A percentile compares a stretch with the other conserved stretches of the same genome.
Evolutionary conservation across 30 jellyfish, hydroid and myxozoan genomes (phyloP).

Genomic region (Nemopilema nomurai): DNA sequence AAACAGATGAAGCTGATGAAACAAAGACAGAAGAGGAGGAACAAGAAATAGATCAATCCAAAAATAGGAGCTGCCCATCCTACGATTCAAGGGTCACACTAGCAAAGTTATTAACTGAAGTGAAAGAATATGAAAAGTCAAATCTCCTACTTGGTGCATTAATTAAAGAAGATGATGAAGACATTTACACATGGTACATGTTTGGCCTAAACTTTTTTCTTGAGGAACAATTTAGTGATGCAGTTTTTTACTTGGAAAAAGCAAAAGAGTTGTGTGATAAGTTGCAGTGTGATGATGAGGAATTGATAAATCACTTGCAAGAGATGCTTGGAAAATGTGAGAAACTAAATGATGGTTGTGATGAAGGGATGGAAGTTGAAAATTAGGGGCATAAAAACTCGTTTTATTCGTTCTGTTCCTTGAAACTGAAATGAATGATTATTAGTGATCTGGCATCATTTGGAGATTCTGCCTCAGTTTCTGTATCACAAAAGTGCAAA

Average conservation of each 20-base stretch:
- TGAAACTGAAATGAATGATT: too few relatives aligned
- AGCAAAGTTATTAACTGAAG: constrained; percentile 69
- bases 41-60: too few relatives aligned
- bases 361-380: constrained; percentile 63
- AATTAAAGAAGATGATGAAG: constrained; percentile 89
- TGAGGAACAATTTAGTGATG: constrained; percentile 59
- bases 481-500: too few relatives aligned
- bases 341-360: constrained; percentile 28
- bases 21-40: constrained; percentile 26
- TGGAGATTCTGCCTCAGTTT: too few relatives aligned
- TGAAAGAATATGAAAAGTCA: constrained; percentile 68
- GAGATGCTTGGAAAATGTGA: constrained; percentile 70
- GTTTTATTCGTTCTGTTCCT: too few relatives aligned
- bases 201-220: constrained; percentile 68
- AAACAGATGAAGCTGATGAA: neutral
- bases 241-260: constrained; percentile 65
- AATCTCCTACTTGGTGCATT: constrained; percentile 49
- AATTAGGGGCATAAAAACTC: neutral
- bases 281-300: constrained; percentile 72
- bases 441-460: neutral
- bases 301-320: constrained; percentile 49
- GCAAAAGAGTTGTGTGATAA: constrained; percentile 78
- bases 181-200: constrained; percentile 86
- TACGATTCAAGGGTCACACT: constrained; percentile 72
- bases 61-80: constrained; percentile 10